A percentile compares a stretch with the other conserved stretches of the same genome.
Conservation (phyloP, 2,888 invertebrate species). For the Sphaerophoria taeniata region DNA sequence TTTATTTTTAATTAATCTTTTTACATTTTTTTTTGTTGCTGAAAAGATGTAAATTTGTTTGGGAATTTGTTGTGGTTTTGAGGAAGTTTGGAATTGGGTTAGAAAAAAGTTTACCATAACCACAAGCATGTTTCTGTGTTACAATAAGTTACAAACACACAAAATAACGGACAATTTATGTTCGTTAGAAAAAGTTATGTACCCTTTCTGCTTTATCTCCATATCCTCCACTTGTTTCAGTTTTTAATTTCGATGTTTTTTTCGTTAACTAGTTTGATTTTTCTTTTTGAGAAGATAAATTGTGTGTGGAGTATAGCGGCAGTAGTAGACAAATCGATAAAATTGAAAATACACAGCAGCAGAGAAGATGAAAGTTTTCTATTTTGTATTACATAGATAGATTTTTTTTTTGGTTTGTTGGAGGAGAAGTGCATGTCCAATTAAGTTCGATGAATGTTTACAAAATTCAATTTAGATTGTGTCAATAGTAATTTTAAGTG, state of each 20-base stretch:
- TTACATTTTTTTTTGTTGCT: slow-evolving; percentile 39
- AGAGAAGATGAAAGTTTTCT: slow-evolving; percentile 10
- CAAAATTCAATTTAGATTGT: slow-evolving; percentile 51
- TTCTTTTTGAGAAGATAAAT: background rate
- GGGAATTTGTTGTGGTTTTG: slow-evolving; percentile 35
- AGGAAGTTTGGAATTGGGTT: background rate
- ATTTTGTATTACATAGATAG: slow-evolving; percentile 17
- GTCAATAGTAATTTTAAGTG: slow-evolving; percentile 35
- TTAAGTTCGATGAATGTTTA: slow-evolving; percentile 22
- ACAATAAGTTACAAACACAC: too few relatives aligned
- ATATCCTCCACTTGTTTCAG: slow-evolving; percentile 38
- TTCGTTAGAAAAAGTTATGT: background rate
- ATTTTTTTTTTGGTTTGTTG: background rate
- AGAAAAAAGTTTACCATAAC: slow-evolving; percentile 15
- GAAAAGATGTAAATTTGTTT: slow-evolving; percentile 44
- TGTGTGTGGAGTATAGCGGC: slow-evolving; percentile 8
- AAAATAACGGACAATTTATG: background rate
- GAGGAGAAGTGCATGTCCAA: slow-evolving; percentile 21
- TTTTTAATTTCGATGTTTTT: slow-evolving; percentile 5
- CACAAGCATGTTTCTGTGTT: slow-evolving; percentile 18
- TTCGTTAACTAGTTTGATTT: background rate
- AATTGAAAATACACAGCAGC: slow-evolving; percentile 35
- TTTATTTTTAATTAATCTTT: slow-evolving; percentile 30
- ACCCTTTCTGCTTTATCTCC: background rate
- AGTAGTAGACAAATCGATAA: slow-evolving; percentile 14